phyloP scores from a whole-genome alignment of 1,140 invertebrate genomes.

The Drosophila takahashii region DNA sequence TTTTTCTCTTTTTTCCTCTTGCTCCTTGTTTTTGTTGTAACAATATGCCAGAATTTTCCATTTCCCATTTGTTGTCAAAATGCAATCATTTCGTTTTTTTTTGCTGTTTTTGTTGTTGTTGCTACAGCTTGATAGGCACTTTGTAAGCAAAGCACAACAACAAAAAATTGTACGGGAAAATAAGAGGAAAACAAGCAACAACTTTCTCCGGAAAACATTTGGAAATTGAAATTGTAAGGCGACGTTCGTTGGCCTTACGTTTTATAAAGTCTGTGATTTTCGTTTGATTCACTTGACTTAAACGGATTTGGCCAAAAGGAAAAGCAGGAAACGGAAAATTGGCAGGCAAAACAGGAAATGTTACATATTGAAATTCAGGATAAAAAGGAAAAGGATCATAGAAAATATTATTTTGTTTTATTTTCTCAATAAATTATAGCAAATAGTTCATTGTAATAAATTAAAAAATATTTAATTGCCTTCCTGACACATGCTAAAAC shows the following conservation, averaged over 20 bases:
- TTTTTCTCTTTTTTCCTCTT: neutral
- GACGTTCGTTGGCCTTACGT: slow-evolving; percentile 23
- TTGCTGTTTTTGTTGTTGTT: slow-evolving; percentile 45
- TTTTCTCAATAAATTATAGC: too few species aligned
- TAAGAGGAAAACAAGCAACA: slow-evolving; percentile 31
- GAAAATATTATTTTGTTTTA: neutral
- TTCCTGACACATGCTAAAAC: neutral
- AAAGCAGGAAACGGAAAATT: slow-evolving; percentile 37
- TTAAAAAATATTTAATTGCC: neutral
- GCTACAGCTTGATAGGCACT: slow-evolving; percentile 68
- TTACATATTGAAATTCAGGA: slow-evolving; percentile 19
- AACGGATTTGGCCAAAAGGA: slow-evolving; percentile 50
- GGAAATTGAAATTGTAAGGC: slow-evolving; percentile 74
- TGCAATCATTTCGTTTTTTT: slow-evolving; percentile 73
- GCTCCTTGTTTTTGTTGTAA: slow-evolving; percentile 48
- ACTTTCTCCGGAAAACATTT: slow-evolving; percentile 54
- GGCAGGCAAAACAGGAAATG: slow-evolving; percentile 42
- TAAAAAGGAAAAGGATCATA: neutral
- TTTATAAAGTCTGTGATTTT: slow-evolving; percentile 38
- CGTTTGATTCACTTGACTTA: slow-evolving; percentile 48
- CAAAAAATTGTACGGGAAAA: neutral
- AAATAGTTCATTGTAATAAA: neutral
- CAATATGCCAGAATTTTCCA: slow-evolving; percentile 66
- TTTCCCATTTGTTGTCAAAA: slow-evolving; percentile 67
- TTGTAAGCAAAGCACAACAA: slow-evolving; percentile 57